Evolutionary conservation across 1,140 invertebrate species (phyloP), one percentile per base, ranked within the genome.

Genomic region (Maniola jurtina): DNA sequence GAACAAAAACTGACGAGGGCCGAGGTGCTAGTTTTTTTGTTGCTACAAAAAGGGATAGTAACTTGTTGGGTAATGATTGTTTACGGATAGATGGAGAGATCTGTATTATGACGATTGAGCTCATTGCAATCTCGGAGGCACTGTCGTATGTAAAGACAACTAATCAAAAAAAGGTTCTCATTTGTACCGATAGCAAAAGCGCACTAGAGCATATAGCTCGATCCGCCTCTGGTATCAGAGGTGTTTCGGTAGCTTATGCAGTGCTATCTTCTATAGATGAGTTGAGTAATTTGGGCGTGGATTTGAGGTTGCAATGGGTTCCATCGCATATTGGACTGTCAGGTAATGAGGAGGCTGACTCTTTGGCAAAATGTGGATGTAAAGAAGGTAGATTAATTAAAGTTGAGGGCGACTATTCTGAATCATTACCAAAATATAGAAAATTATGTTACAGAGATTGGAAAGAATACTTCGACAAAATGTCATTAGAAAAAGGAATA

Each of bases 381-480:
- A 52, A 36, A 50, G 14, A 59, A 45, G 38, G 8, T 1, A 16
- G 1, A 8, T 33, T 6, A 13, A 25, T 0, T 48, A 34, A 5
- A 61, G 9, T 16, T 61, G 13, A 33, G 13, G 13, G 14, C 15
- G 45, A 16, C 11, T 45, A 59, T 16, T 13, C 15, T 5, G 60
- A 62, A 34, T n/a, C 7, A 5, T 62, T 62, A 7, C 7, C 7
- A 5, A 62, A 52, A 36, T 62, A 50, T 38, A 62, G 38, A 62
- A 38, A 15, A 2, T 14, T 15, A 1, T 62, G 36, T 34, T 16
- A 50, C n/a, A n/a, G 35, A 7, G 3, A 50, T 0, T 71, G 65
- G 61, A 64, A 64, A 34, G 61, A 68, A 40, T 65, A 72, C 36
- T 68, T 65, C 35, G n/a, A 71, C 55, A 25, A 50, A 10, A 47